Evolutionary conservation across 2,797 vertebrate species (phyloP).

Genomic region (Enteromius trimaculatus): DNA sequence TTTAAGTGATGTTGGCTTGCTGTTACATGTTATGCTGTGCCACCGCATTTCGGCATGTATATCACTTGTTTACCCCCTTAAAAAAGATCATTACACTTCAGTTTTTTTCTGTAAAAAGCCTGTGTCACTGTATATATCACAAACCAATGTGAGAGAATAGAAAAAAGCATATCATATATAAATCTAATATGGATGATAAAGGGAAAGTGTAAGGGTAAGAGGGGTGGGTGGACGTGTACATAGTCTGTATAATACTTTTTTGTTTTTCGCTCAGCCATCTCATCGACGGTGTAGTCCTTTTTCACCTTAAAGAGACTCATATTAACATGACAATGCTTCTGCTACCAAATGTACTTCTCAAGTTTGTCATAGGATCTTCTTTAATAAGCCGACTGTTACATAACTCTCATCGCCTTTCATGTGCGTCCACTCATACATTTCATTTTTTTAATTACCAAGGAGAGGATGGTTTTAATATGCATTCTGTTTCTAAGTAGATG

Average conservation of each 20-base stretch:
- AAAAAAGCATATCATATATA: constrained; percentile 62
- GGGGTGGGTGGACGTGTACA: constrained; percentile 77
- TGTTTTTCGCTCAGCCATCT: constrained; percentile 76
- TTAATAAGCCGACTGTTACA: constrained; percentile 77
- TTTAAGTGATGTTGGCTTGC: constrained; percentile 75
- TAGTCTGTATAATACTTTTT: constrained; percentile 83
- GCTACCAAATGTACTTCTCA: constrained; percentile 73
- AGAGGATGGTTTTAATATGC: constrained; percentile 87
- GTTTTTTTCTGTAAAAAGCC: constrained; percentile 72
- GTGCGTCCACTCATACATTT: constrained; percentile 75
- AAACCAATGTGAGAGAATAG: constrained; percentile 59
- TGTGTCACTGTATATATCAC: constrained; percentile 77
- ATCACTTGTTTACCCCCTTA: constrained; percentile 74
- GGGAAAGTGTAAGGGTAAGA: constrained; percentile 57
- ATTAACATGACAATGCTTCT: constrained; percentile 72
- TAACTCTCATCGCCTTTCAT: constrained; percentile 73
- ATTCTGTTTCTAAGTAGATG: constrained; percentile 89
- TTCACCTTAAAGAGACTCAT: constrained; percentile 72
- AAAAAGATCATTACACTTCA: constrained; percentile 75
- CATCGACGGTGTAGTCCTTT: constrained; percentile 72
- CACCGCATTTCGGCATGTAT: constrained; percentile 80
- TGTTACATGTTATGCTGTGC: constrained; percentile 75
- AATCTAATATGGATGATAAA: constrained; percentile 56
- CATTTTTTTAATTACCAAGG: constrained; percentile 77
- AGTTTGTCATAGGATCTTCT: constrained; percentile 77